phyloP scores from a whole-genome alignment of 2,113 vertebrate genomes.

The Protobothrops flavoviridis region DNA sequence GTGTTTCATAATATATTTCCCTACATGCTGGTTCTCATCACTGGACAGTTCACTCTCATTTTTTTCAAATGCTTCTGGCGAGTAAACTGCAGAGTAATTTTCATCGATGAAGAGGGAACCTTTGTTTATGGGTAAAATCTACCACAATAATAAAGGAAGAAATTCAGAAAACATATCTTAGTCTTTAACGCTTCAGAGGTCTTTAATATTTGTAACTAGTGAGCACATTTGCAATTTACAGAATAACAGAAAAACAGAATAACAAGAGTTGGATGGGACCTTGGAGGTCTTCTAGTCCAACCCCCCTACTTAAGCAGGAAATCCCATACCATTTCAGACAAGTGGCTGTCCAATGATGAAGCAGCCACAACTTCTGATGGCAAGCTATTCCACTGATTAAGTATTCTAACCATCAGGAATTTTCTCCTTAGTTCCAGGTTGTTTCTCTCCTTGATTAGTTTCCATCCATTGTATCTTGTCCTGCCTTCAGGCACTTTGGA shows the following conservation, averaged over 20 bases:
- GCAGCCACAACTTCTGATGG: background rate
- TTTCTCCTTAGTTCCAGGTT: background rate
- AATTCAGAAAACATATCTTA: background rate
- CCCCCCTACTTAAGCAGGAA: background rate
- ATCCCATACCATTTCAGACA: background rate
- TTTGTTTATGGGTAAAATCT: slow-evolving; percentile 72
- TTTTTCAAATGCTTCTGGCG: slow-evolving; percentile 58
- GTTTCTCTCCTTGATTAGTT: background rate
- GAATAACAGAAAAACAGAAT: background rate
- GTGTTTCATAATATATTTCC: slow-evolving; percentile 84
- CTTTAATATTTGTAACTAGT: background rate
- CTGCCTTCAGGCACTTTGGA: background rate
- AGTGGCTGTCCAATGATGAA: background rate
- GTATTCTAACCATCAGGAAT: background rate
- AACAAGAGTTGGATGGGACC: background rate
- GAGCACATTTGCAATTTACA: background rate
- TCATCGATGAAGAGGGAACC: slow-evolving; percentile 79
- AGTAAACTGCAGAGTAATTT: slow-evolving; percentile 79
- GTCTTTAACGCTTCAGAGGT: background rate
- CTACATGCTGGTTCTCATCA: slow-evolving; percentile 59
- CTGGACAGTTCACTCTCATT: slow-evolving; percentile 27
- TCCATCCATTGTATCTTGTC: background rate
- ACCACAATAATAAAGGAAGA: slow-evolving; percentile 19
- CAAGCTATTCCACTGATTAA: background rate
- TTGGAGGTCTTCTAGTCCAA: background rate